phyloP scores from a whole-genome alignment of 1,140 invertebrate species.

The Scaptomyza montana region DNA sequence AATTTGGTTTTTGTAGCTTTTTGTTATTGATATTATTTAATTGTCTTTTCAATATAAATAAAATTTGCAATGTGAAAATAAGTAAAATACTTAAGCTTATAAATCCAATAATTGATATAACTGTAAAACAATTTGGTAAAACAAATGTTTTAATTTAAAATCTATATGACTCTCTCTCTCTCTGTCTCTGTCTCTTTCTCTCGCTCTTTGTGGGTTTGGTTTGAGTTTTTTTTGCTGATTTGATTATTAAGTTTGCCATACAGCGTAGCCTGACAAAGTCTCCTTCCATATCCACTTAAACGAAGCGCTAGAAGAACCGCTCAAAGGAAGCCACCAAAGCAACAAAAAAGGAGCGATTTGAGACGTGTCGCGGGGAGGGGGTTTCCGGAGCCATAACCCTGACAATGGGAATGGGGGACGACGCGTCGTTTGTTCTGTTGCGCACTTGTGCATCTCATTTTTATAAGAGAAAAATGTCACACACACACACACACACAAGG shows the following conservation, averaged over 20 bases:
- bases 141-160: no score
- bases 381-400: slow-evolving; percentile 23
- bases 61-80: no score
- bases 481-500: slow-evolving; percentile 24
- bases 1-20: no score
- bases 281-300: slow-evolving; percentile 40
- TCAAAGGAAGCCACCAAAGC: slow-evolving; percentile 37
- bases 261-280: slow-evolving; percentile 26
- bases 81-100: no score
- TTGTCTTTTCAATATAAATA: no score
- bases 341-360: slow-evolving; percentile 9
- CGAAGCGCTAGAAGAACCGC: slow-evolving; percentile 49
- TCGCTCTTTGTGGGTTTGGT: no score
- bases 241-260: slow-evolving; percentile 31
- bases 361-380: not conserved
- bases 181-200: no score
- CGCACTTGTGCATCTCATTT: slow-evolving; percentile 60
- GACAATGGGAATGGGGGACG: not conserved
- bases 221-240: slow-evolving; percentile 22
- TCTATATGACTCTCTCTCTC: no score
- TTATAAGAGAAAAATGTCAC: slow-evolving; percentile 36
- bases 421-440: slow-evolving; percentile 18
- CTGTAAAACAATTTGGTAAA: no score
- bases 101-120: no score
- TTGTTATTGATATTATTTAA: no score